phyloP scores from a whole-genome alignment of 2,888 invertebrate species.

The Ectemnius lituratus region DNA sequence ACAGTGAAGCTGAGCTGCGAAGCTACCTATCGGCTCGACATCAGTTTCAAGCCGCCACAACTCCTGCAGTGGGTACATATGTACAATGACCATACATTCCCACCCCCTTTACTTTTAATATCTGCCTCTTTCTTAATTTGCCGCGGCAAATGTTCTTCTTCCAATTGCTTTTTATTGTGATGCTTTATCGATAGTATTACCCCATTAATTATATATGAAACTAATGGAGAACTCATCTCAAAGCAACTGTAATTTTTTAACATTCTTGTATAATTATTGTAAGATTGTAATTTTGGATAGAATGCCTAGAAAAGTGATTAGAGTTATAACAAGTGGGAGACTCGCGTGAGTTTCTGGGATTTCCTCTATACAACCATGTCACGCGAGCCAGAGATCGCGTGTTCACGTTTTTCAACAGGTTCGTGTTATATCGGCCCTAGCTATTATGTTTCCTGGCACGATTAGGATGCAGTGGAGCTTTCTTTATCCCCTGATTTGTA shows the following conservation, averaged over 20 bases:
- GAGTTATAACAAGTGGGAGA: not conserved
- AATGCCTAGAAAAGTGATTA: no score
- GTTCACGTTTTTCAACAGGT: not conserved
- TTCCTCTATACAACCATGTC: not conserved
- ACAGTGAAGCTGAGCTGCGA: slow-evolving; percentile 81
- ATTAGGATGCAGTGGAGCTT: not conserved
- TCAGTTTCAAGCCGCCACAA: slow-evolving; percentile 80
- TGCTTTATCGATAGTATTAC: no score
- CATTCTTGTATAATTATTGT: no score
- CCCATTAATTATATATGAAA: no score
- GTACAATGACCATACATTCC: slow-evolving; percentile 45
- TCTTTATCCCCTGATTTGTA: not conserved
- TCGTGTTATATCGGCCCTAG: not conserved
- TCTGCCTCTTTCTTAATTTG: no score
- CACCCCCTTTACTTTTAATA: not conserved
- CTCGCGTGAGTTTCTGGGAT: not conserved
- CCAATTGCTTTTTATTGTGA: no score
- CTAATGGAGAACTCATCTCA: no score
- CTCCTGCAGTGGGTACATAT: slow-evolving; percentile 79
- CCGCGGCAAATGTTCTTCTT: no score
- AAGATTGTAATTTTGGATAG: no score
- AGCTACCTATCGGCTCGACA: slow-evolving; percentile 79
- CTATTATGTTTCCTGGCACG: not conserved
- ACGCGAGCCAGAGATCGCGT: not conserved
- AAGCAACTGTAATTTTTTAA: no score